Conservation (phyloP, 2,797 vertebrate species). For the Micrastur ruficollis region DNA sequence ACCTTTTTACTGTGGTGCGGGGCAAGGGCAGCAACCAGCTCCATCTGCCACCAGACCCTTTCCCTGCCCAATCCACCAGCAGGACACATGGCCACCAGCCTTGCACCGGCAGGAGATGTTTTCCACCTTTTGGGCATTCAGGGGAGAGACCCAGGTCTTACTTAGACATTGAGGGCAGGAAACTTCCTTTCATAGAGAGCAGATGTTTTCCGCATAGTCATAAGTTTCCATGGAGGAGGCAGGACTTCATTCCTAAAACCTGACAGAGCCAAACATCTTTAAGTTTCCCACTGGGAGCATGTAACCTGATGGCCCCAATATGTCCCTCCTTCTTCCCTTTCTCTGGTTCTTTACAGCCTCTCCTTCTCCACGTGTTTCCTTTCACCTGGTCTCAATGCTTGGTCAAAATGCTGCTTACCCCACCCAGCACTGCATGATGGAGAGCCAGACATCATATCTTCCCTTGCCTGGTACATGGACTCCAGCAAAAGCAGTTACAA, state of each 20-base stretch:
- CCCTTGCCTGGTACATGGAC: neutral
- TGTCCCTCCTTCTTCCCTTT: neutral
- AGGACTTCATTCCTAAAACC: neutral
- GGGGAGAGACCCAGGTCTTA: neutral
- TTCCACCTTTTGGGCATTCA: neutral
- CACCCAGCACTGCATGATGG: neutral
- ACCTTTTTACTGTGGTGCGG: neutral
- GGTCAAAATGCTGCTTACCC: neutral
- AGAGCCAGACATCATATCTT: neutral
- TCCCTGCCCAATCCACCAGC: neutral
- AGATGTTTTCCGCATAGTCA: neutral
- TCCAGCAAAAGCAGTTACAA: neutral
- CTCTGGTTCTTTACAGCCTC: neutral
- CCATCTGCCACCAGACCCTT: neutral
- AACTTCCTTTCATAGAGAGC: neutral
- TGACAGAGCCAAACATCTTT: neutral
- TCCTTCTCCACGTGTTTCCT: neutral
- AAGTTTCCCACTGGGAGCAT: neutral
- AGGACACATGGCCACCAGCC: neutral
- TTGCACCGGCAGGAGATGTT: fast-evolving
- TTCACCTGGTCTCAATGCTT: neutral
- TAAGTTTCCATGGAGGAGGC: neutral
- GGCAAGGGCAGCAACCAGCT: neutral
- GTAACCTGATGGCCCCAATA: neutral
- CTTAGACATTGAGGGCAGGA: neutral